These are phyloP conservation scores for Coregonus suidteri DNA, from an alignment of 2,797 vertebrate genomes.

Conservation along the genomic window DNA sequence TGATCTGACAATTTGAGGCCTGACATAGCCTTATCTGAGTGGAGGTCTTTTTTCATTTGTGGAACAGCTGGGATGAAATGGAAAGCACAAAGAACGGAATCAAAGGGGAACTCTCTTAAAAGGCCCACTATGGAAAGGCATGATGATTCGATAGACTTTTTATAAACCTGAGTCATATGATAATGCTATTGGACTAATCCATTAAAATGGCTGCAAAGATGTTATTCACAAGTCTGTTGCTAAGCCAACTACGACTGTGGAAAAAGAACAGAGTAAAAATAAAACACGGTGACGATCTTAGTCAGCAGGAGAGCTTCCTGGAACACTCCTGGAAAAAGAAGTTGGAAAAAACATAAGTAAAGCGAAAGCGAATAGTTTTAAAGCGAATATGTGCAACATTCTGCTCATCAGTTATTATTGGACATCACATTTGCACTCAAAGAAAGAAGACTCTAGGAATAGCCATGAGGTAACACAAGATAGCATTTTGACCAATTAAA, in stretches of 20 bases:
- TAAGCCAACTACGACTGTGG: constrained; percentile 50
- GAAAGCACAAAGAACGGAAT: constrained; percentile 48
- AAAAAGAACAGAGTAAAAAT: constrained; percentile 57
- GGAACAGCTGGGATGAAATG: constrained; percentile 16
- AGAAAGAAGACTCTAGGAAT: too few species aligned
- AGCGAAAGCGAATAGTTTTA: not conserved
- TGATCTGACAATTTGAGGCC: constrained; percentile 18
- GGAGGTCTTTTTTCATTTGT: constrained; percentile 30
- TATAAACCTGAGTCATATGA: constrained; percentile 54
- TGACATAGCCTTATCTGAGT: constrained; percentile 5
- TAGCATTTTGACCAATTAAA: too few species aligned
- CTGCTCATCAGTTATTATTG: too few species aligned
- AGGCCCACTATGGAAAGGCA: constrained; percentile 43
- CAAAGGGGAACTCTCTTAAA: constrained; percentile 52
- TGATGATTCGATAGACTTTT: constrained; percentile 44
- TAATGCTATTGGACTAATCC: constrained; percentile 53
- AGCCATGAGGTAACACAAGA: too few species aligned
- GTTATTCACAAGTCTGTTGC: constrained; percentile 65
- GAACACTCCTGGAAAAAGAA: constrained; percentile 48
- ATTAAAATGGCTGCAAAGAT: constrained; percentile 63
- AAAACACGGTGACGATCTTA: constrained; percentile 58
- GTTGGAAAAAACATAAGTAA: constrained; percentile 18
- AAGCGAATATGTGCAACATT: too few species aligned
- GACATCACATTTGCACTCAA: too few species aligned
- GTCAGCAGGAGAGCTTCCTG: constrained; percentile 60